Evolutionary conservation across 2,797 vertebrate species (phyloP).

Genomic region (Semotilus atromaculatus): DNA sequence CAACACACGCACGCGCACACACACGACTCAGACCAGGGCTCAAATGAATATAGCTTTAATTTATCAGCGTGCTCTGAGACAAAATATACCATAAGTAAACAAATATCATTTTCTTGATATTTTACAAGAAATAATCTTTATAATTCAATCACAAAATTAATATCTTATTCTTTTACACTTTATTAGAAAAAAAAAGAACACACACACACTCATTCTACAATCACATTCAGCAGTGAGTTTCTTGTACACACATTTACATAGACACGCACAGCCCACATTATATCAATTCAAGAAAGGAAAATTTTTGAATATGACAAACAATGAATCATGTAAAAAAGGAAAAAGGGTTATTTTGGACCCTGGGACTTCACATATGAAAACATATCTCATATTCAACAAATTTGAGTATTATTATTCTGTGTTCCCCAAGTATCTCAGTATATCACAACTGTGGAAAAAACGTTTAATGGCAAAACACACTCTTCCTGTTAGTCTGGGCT

Average conservation of each 20-base stretch:
- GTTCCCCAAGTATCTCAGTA: not conserved
- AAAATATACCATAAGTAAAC: conserved; percentile 50
- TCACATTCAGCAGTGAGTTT: conserved; percentile 5
- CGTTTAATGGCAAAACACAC: conserved; percentile 10
- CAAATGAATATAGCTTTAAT: conserved; percentile 48
- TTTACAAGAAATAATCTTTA: conserved; percentile 38
- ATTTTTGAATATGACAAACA: conserved; percentile 29
- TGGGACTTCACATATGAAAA: not conserved
- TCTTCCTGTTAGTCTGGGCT: not conserved
- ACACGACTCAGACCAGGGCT: not conserved
- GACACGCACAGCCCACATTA: not conserved
- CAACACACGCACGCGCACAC: no score
- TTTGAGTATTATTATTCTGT: not conserved
- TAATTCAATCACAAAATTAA: conserved; percentile 34
- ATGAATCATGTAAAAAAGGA: not conserved
- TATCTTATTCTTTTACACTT: conserved; percentile 18
- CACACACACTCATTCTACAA: not conserved
- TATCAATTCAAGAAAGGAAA: not conserved
- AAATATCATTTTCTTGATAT: conserved; percentile 30
- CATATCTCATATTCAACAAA: not conserved
- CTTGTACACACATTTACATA: not conserved
- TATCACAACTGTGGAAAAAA: not conserved
- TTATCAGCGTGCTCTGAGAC: conserved; percentile 38
- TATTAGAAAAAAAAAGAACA: conserved; percentile 50
- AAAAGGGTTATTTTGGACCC: conserved; percentile 4